Evolutionary conservation across 2,113 vertebrate genomes (phyloP).

Genomic region (Sphyrna mokarran): DNA sequence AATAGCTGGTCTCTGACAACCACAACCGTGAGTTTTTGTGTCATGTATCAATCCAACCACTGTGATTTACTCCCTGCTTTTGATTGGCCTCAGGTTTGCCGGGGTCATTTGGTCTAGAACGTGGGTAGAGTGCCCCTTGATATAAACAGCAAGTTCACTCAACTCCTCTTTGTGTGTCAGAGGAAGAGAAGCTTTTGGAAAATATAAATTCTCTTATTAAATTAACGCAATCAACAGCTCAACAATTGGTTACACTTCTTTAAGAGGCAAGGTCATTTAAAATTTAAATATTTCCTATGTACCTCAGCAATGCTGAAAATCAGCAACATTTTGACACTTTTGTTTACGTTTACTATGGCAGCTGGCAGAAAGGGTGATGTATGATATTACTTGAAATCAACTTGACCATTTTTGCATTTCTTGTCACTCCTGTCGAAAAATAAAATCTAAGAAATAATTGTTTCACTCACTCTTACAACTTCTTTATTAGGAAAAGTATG

Average conservation of each 20-base stretch:
- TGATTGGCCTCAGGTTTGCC: background rate
- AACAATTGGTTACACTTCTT: background rate
- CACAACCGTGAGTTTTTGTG: background rate
- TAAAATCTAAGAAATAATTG: background rate
- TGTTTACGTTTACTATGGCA: background rate
- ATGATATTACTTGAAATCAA: background rate
- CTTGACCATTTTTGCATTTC: background rate
- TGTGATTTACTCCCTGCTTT: background rate
- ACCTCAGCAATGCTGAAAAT: background rate
- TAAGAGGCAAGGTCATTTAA: background rate
- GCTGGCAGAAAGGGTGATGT: background rate
- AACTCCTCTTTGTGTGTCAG: background rate
- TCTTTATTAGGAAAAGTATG: background rate
- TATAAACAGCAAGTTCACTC: background rate
- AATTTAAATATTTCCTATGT: background rate
- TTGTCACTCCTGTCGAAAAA: background rate
- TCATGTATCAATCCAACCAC: background rate
- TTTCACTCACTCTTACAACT: background rate
- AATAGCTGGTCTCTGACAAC: background rate
- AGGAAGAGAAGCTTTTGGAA: background rate
- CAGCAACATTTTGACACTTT: background rate
- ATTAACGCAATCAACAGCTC: background rate
- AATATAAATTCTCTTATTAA: background rate
- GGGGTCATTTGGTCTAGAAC: background rate
- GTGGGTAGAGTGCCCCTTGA: background rate